Conservation (phyloP, 30 jellyfish, hydroid and myxozoan genomes). For the Aurelia aurita region DNA sequence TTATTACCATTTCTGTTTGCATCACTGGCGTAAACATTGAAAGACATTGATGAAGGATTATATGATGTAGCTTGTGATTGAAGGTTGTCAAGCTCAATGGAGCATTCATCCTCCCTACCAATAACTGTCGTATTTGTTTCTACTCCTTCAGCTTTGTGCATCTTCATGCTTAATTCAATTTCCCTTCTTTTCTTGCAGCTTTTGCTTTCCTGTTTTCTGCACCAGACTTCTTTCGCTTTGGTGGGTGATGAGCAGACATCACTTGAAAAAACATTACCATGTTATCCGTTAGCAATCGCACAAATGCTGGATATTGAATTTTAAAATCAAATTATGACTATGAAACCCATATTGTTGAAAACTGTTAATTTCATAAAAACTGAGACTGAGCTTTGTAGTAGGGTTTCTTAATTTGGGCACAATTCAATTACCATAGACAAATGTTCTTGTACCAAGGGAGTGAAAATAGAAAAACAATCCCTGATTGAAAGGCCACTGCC, state of each 20-base stretch:
- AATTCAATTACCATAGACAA: too few species aligned
- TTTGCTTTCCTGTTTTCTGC: conserved; percentile 37
- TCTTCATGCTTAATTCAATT: not conserved
- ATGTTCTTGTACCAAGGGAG: too few species aligned
- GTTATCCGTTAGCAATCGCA: too few species aligned
- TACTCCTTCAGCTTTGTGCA: conserved; percentile 26
- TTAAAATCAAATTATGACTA: too few species aligned
- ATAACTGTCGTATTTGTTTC: not conserved
- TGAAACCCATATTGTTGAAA: too few species aligned
- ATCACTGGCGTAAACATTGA: conserved; percentile 2
- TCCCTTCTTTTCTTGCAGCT: conserved; percentile 7
- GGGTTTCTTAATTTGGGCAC: too few species aligned
- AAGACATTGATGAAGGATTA: conserved; percentile 13
- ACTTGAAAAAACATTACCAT: too few species aligned
- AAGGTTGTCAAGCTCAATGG: not conserved
- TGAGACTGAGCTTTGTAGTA: too few species aligned
- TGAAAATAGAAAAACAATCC: too few species aligned
- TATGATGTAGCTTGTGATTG: not conserved
- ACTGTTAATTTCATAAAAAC: too few species aligned
- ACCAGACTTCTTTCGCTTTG: conserved; percentile 56
- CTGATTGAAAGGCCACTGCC: too few species aligned
- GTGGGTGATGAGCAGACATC: conserved; percentile 28
- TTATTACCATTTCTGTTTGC: not conserved
- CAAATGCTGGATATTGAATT: too few species aligned
- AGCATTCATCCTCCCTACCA: not conserved